Base-by-base conservation (phyloP, 2,888 invertebrate species). In the Meganola albula region DNA sequence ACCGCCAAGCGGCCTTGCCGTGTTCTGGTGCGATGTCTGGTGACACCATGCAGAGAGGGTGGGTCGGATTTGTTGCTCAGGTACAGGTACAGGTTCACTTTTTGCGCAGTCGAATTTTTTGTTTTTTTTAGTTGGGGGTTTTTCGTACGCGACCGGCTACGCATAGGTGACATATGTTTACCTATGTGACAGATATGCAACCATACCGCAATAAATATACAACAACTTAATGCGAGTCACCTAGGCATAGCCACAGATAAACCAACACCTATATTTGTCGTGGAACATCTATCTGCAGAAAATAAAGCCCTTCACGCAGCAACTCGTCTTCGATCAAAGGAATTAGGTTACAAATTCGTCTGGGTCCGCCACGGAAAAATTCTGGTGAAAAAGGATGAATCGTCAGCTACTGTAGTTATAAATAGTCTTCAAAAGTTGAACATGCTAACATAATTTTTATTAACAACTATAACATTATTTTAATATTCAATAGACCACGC, bases 291-390 rank as follows among this genome's bases (percentile, higher is more conserved):
- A 6, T 12, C 24, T 5, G 12, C 24, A 24, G 7, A 12, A 12
- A 12, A 30, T 10, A 30, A 30, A 27, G 11, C 20, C 3, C 27
- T 27, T 11, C 27, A 27, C 12, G 27, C 27, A 12, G 18, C 27
- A 3, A 10, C 27, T 3, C 10, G 27, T n/a, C 3, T 10, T 8
- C 10, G 10, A 14, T 21, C 26, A 4, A 33, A 24, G 14, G 27
- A 33, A 18, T 18, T 33, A 16, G 10, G 20, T 9, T 27, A 27
- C 14, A 13, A 33, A 20, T 33, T 27, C 20, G 27, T 28, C 3
- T 33, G 27, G 32, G 22, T 27, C 10, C 13, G 32, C 8, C 12
- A 21, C 21, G 34, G 28, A 3, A 16, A 12, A 12, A 24, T 34
- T 12, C 22, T 29, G 7, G 4, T 29, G 5, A 34, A 14, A 9